A percentile compares a stretch with the other conserved stretches of the same genome.
Conservation (phyloP, 1,140 invertebrate genomes). For the Sycobia sp. region DNA sequence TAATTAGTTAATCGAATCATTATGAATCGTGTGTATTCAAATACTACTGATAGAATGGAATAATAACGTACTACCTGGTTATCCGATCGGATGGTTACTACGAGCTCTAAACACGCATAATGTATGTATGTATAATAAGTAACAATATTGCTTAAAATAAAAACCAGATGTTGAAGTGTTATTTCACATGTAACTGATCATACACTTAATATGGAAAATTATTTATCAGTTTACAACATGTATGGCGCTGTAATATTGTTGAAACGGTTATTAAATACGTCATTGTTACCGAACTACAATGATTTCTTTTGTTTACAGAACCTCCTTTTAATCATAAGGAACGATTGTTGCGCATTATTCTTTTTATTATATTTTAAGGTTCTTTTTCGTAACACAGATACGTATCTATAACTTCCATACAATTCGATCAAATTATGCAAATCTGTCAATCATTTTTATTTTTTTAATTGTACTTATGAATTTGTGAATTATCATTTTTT, state of each 20-base stretch:
- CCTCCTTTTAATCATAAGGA: too few species aligned
- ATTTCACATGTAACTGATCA: slow-evolving; percentile 55
- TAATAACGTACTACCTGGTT: neutral
- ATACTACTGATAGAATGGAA: neutral
- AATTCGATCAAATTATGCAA: too few species aligned
- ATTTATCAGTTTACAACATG: slow-evolving; percentile 31
- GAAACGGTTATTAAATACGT: slow-evolving; percentile 63
- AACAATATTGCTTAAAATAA: slow-evolving; percentile 40
- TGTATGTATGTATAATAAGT: slow-evolving; percentile 58
- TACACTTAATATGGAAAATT: slow-evolving; percentile 34
- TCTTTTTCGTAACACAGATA: too few species aligned
- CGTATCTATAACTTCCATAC: too few species aligned
- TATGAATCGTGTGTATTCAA: neutral
- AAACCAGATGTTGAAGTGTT: slow-evolving; percentile 26
- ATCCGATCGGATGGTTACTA: neutral
- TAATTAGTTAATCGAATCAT: too few species aligned
- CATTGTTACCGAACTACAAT: slow-evolving; percentile 60
- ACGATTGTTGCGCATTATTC: too few species aligned
- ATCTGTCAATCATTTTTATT: too few species aligned
- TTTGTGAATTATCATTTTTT: too few species aligned
- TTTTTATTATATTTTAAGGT: too few species aligned
- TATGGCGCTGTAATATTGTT: slow-evolving; percentile 61
- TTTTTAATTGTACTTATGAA: too few species aligned
- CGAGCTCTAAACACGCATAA: slow-evolving; percentile 41
- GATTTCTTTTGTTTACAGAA: slow-evolving; percentile 9